phyloP scores from a whole-genome alignment of 1,140 invertebrate species.

The Medauroidea extradentata region DNA sequence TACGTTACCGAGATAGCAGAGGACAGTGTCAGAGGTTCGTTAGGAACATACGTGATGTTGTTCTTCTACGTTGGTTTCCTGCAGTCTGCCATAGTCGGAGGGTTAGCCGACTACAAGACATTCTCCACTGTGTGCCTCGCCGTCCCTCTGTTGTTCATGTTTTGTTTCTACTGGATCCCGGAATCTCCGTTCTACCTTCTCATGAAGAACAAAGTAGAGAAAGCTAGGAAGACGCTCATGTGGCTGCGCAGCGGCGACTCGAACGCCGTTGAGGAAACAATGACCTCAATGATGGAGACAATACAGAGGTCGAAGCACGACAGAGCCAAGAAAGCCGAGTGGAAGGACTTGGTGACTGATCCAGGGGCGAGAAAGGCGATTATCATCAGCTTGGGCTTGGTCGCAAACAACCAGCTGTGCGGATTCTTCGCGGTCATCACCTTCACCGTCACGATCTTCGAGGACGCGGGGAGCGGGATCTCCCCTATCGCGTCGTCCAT shows the following conservation, averaged over 20 bases:
- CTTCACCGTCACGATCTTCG: slow-evolving; percentile 56
- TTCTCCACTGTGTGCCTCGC: slow-evolving; percentile 43
- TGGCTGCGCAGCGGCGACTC: slow-evolving; percentile 27
- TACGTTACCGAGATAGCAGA: slow-evolving; percentile 57
- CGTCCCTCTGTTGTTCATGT: slow-evolving; percentile 44
- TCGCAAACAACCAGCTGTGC: slow-evolving; percentile 40
- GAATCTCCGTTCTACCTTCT: slow-evolving; percentile 53
- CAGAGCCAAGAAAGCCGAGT: no score
- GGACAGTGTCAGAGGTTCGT: slow-evolving; percentile 49
- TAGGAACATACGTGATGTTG: slow-evolving; percentile 49
- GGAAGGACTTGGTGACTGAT: slow-evolving; percentile 45
- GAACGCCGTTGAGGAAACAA: neutral
- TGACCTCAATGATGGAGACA: no score
- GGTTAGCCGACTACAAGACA: slow-evolving; percentile 44
- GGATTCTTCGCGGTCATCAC: slow-evolving; percentile 44
- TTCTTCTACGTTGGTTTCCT: slow-evolving; percentile 54
- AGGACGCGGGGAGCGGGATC: slow-evolving; percentile 44
- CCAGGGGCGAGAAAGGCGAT: slow-evolving; percentile 38
- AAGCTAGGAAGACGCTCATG: slow-evolving; percentile 43
- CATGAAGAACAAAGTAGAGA: slow-evolving; percentile 30
- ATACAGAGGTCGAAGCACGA: no score
- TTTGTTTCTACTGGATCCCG: slow-evolving; percentile 49
- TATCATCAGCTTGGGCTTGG: slow-evolving; percentile 45
- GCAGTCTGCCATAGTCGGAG: slow-evolving; percentile 51
- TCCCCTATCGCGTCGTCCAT: slow-evolving; percentile 49